Evolutionary conservation across 2,888 invertebrate genomes (phyloP).

Genomic region (Phania funesta): DNA sequence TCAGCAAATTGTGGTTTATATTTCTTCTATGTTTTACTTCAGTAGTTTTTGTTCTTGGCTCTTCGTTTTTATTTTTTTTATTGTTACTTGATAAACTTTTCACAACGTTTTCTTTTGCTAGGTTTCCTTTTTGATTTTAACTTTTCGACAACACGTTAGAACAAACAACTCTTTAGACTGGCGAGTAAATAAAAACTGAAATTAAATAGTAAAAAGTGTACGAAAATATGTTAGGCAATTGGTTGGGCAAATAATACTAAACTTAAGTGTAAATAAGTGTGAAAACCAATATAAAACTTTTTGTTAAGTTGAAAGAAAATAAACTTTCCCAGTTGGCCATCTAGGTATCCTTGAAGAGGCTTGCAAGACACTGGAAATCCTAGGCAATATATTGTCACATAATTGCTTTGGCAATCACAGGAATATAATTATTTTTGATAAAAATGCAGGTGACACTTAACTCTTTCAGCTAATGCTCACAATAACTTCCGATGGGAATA

Average conservation of each 20-base stretch:
- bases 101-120: slow-evolving; percentile 10
- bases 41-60: not conserved
- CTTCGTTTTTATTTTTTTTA: slow-evolving; percentile 6
- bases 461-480: too few species aligned
- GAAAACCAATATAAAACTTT: not conserved
- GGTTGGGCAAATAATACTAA: slow-evolving; percentile 13
- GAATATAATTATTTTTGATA: too few species aligned
- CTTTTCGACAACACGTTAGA: slow-evolving; percentile 33
- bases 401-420: too few species aligned
- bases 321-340: too few species aligned
- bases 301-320: not conserved
- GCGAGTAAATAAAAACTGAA: slow-evolving; percentile 20
- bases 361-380: too few species aligned
- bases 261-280: not conserved
- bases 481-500: too few species aligned
- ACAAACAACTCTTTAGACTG: slow-evolving; percentile 8
- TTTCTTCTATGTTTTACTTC: not conserved
- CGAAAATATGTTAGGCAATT: slow-evolving; percentile 11
- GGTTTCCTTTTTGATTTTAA: slow-evolving; percentile 8
- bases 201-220: slow-evolving; percentile 23
- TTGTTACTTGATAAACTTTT: slow-evolving; percentile 29
- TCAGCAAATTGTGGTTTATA: slow-evolving; percentile 60
- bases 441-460: too few species aligned
- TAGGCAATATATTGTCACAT: too few species aligned
- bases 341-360: too few species aligned